A percentile compares a stretch with the other conserved stretches of the same genome.
Evolutionary conservation across 2,797 vertebrate genomes (phyloP).

Genomic region (Bufotes viridis): DNA sequence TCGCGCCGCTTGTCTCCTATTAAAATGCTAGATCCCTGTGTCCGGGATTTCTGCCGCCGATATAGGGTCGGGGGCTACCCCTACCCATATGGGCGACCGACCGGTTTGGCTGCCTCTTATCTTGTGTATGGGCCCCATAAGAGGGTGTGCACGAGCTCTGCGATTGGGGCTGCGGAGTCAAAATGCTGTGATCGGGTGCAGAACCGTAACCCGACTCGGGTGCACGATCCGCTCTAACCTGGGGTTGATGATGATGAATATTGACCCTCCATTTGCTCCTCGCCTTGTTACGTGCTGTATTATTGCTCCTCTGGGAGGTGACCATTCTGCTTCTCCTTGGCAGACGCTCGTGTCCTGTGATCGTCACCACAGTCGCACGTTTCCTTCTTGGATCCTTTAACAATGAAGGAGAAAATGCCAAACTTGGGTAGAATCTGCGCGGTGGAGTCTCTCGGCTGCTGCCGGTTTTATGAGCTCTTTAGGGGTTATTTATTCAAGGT

Average conservation of each 20-base stretch:
- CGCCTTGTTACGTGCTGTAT: background rate
- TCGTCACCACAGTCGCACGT: background rate
- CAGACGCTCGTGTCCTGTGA: background rate
- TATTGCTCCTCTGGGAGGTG: background rate
- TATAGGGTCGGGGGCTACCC: too few species aligned
- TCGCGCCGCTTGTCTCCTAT: too few species aligned
- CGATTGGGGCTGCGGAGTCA: too few species aligned
- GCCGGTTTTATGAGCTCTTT: slow-evolving; percentile 13
- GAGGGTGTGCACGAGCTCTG: too few species aligned
- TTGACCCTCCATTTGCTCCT: background rate
- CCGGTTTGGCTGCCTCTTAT: too few species aligned
- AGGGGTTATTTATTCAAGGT: slow-evolving; percentile 4
- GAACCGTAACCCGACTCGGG: too few species aligned
- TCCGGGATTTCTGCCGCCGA: too few species aligned
- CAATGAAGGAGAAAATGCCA: slow-evolving; percentile 19
- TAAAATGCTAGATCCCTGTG: too few species aligned
- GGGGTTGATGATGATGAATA: background rate
- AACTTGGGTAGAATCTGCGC: slow-evolving; percentile 15
- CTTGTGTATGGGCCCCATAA: too few species aligned
- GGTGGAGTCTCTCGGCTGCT: background rate
- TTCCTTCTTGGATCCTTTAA: slow-evolving; percentile 15
- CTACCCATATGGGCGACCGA: too few species aligned
- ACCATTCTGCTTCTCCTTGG: background rate
- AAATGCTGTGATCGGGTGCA: too few species aligned
- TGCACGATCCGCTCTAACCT: background rate